Base-by-base conservation (phyloP, 2,797 vertebrate species). In the Sebastes minor region DNA sequence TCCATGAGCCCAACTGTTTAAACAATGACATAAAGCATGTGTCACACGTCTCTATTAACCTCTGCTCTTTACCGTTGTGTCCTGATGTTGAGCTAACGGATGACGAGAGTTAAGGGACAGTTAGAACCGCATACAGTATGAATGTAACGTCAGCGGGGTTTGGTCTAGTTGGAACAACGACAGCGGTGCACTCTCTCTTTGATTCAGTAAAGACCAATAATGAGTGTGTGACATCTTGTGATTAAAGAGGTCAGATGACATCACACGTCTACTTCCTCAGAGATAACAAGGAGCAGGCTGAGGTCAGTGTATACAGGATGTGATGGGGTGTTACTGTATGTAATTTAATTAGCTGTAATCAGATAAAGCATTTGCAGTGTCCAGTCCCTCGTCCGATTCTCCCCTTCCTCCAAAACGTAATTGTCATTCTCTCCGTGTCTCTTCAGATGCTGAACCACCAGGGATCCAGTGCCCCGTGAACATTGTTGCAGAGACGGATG, bases 401-500 rank as follows among this genome's bases (percentile, higher is more conserved):
- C 38, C 38, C 27, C 65, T 38, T 46, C 32, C 49, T 13, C 49
- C 69, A 11, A 61, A 71, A 32, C 13, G 3, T 2, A 13, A 70
- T 4, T 5, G 42, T 38, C 33, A 56, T 35, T 35, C 68, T 13
- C 35, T 25, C 28, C 22, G 9, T 67, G 1, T 79, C 23, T 73
- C 65, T 53, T 59, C 87, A 99, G 98, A 99, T 84, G 79, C 95
- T 28, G 97, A 98, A 85, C 93, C 96, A 0, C 98, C 98, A 8
- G 83, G 62, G 88, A 97, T 99, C 78, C 95, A n/a, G 75, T 99
- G 98, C 78, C 98, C 98, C 18, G 84, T 74, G 14, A 91, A 97
- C 81, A 96, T 99, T 56, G 91, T 97, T 77, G 93, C 94, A 14
- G 92, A 94, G 70, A 98, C 97, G 11, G 93, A 96, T 63, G 96